Conservation (phyloP, 2,888 invertebrate species). For the Cistogaster globosa region DNA sequence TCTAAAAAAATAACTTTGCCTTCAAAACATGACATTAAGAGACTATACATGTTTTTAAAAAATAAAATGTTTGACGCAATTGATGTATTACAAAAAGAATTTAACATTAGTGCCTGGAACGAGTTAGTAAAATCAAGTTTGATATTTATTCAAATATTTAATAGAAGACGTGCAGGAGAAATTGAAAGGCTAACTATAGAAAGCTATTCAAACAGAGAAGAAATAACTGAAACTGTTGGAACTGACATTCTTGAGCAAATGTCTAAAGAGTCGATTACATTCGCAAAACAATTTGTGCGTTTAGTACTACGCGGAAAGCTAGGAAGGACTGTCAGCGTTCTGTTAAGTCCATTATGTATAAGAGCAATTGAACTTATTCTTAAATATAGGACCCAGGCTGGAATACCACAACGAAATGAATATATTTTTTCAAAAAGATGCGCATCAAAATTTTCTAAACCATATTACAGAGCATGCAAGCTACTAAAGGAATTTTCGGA, state of each 20-base stretch:
- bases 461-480: constrained; percentile 24
- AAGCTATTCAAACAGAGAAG: not conserved
- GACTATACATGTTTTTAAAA: not conserved
- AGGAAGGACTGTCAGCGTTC: too few species aligned
- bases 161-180: constrained; percentile 23
- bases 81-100: not conserved
- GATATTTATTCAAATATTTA: constrained; percentile 32
- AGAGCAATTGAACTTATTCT: not conserved
- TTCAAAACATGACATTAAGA: not conserved
- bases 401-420: not conserved
- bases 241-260: not conserved
- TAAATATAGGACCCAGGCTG: not conserved
- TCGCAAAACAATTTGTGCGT: constrained; percentile 19
- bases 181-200: not conserved
- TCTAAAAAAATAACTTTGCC: not conserved
- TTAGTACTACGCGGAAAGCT: not conserved
- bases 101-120: not conserved
- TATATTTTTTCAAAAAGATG: constrained; percentile 14
- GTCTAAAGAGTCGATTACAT: not conserved
- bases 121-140: constrained; percentile 2
- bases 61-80: not conserved
- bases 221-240: not conserved
- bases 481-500: constrained; percentile 14
- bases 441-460: not conserved
- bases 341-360: too few species aligned